phyloP scores from a whole-genome alignment of 2,113 vertebrate species.

The Microtus oregoni region DNA sequence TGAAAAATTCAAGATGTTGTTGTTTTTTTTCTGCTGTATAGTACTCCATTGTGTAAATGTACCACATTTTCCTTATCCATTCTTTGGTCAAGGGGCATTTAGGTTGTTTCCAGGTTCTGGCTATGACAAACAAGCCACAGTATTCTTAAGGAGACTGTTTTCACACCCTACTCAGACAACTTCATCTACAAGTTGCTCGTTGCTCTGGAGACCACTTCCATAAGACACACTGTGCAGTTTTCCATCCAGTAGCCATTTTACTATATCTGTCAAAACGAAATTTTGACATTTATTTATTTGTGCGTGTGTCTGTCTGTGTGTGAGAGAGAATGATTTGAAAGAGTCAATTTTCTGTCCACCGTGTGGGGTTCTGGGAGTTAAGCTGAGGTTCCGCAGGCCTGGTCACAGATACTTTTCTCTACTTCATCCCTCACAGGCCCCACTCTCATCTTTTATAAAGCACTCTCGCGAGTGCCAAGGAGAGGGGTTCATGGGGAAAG shows the following conservation, averaged over 20 bases:
- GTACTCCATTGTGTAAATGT: too few species aligned
- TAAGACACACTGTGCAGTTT: not conserved
- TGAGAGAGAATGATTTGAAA: not conserved
- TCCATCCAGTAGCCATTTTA: not conserved
- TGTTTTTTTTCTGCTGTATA: too few species aligned
- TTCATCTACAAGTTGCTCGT: conserved; percentile 13
- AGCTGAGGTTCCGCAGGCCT: too few species aligned
- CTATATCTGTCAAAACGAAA: not conserved
- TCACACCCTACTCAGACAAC: not conserved
- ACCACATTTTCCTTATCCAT: too few species aligned
- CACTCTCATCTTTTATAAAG: conserved; percentile 15
- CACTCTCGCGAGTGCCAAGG: not conserved
- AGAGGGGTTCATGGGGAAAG: not conserved
- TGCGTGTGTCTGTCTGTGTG: not conserved
- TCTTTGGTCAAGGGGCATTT: too few species aligned
- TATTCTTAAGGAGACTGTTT: not conserved
- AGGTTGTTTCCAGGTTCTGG: too few species aligned
- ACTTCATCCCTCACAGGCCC: too few species aligned
- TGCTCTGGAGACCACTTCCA: conserved; percentile 6
- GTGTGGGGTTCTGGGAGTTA: not conserved
- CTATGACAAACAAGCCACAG: not conserved
- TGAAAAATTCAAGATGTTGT: too few species aligned
- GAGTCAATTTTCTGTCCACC: not conserved
- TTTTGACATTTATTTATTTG: not conserved
- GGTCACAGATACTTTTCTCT: not conserved